phyloP scores from a whole-genome alignment of 1,140 invertebrate genomes.

The Apis florea region DNA sequence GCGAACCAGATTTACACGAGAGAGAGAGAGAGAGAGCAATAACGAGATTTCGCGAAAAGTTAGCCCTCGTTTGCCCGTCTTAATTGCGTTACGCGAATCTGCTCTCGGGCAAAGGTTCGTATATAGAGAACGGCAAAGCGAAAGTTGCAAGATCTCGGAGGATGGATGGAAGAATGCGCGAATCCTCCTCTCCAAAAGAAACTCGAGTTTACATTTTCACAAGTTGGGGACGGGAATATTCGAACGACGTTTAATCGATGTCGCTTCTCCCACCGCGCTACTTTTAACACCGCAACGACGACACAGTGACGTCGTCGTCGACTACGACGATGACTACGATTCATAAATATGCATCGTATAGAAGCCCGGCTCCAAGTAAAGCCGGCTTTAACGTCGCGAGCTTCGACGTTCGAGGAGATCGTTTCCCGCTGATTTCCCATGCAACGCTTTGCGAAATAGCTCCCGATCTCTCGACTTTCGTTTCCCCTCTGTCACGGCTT shows the following conservation, averaged over 20 bases:
- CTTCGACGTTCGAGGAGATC: slow-evolving; percentile 15
- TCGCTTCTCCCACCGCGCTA: slow-evolving; percentile 45
- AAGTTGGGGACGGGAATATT: not conserved
- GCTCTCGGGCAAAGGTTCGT: not conserved
- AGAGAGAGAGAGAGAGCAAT: not conserved
- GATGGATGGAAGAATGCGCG: too few relatives aligned
- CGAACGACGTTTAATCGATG: slow-evolving; percentile 67
- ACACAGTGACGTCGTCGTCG: slow-evolving; percentile 29
- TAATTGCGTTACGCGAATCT: slow-evolving; percentile 21
- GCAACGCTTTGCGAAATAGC: not conserved
- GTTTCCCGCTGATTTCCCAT: not conserved
- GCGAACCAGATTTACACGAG: slow-evolving; percentile 19
- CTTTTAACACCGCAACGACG: slow-evolving; percentile 25
- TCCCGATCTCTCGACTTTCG: not conserved
- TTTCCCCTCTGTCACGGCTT: not conserved
- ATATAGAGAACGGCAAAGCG: not conserved
- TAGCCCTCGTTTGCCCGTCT: slow-evolving; percentile 25
- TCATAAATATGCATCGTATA: slow-evolving; percentile 69
- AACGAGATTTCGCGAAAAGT: slow-evolving; percentile 35
- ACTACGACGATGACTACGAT: slow-evolving; percentile 53
- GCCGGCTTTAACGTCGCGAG: slow-evolving; percentile 54
- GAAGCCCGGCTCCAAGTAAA: slow-evolving; percentile 55
- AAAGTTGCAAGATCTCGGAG: not conserved
- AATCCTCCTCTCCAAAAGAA: not conserved
- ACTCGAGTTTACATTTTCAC: not conserved